Base-by-base conservation (phyloP, 2,888 invertebrate species). In the Lasioglossum lativentre region DNA sequence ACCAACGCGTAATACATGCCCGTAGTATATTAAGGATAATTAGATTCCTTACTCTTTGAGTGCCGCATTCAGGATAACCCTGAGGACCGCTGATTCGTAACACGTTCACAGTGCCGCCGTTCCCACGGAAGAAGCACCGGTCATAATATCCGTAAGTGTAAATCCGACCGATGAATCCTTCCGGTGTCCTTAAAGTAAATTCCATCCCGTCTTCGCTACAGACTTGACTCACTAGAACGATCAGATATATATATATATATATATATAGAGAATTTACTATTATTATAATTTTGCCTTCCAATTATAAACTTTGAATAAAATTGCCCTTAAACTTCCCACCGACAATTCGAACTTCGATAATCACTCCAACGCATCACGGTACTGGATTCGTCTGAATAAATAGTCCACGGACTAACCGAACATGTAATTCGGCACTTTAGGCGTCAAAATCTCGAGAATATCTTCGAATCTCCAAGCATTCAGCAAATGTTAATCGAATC, bases 151-250 rank as follows among this genome's bases (percentile, higher is more conserved):
- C 98, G 92, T 98, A 98, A 0, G 98, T 98, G 95, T 98, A 99
- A 95, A 99, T 98, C 77, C 98, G 96, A 4, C 98, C 98, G 90
- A 97, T 97, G 95, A 98, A 99, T 16, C 98, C 98, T 96, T 98
- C 98, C 0, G 98, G 98, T 0, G 98, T 97, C 85, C 97, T 96
- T 77, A 99, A 96, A 0, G 98, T 98, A 93, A 99, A 98, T 94
- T 98, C 98, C 98, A 99, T 99, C 1, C 98, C 98, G 94, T 98
- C 98, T 95, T 98, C 98, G 92, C 98, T 98, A 95, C 98, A 98
- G 1, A 98, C 97, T 96, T 98, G 98, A 77, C 97, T 97, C 78
- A 98, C 98, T 98, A 92, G 80, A 91, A 94, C 93, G 59, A 83
- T 86, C 88, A 83, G 78, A 90, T 83, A 86, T 4, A 80, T 3